Evolutionary conservation across 2,113 vertebrate species (phyloP), one percentile per base, ranked within the genome.

Genomic region (Hepsetus odoe): DNA sequence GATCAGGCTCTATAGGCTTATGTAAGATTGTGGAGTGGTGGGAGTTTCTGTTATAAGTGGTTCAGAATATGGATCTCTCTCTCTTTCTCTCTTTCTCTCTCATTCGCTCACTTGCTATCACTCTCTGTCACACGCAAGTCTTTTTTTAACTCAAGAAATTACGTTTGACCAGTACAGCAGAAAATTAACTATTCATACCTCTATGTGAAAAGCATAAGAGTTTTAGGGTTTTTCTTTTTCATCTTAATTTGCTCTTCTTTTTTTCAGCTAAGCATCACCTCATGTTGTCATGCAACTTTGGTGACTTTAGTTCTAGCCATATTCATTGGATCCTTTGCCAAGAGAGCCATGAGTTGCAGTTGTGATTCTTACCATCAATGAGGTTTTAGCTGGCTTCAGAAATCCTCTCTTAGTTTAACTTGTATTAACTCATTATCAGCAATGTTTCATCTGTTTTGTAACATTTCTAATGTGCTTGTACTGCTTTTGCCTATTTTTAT

Each of bases 401-500:
- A 0, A 0, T 35, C 42, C 5, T 32, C 11, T 32, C 64, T 40
- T 40, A 24, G 5, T 49, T 16, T 35, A 8, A 65, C 2, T 11
- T 0, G 38, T 38, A 33, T 30, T 66, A 26, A 53, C 22, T 5
- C 33, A 62, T 59, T 8, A 24, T 35, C 26, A 64, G 42, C 46
- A 30, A 58, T 14, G 4, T 61, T 70, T 30, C 26, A 64, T 69
- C 53, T 53, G 24, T 30, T 79, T 14, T 79, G 18, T 79, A 62
- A 65, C 66, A 58, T 56, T 30, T 7, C 20, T 51, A 65, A 22
- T 40, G 73, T 51, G 32, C 51, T 65, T 77, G 8, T 46, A 65
- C 35, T 80, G 68, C 53, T 65, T 77, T 51, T 70, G 62, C 55
- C 61, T 85, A 42, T 82, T 30, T 62, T 51, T 82, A 30, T 79